Conservation (phyloP, 2,797 vertebrate genomes). For the Sorex maritimensis region DNA sequence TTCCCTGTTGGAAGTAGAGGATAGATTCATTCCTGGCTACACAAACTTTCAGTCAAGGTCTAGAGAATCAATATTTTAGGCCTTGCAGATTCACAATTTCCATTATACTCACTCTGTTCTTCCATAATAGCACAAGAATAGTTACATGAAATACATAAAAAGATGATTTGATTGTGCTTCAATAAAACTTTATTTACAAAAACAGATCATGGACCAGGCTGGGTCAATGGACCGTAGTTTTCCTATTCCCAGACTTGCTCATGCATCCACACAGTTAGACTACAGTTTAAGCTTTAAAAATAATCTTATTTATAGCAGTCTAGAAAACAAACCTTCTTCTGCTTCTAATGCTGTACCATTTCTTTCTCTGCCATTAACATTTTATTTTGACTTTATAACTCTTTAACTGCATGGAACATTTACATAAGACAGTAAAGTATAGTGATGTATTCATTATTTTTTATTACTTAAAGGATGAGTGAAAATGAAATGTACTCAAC, state of each 20-base stretch:
- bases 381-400: slow-evolving; percentile 86
- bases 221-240: not conserved
- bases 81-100: not conserved
- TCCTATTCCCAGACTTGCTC: not conserved
- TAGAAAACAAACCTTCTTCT: slow-evolving; percentile 57
- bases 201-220: not conserved
- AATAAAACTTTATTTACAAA: slow-evolving; percentile 64
- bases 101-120: not conserved
- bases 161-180: not conserved
- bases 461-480: slow-evolving; percentile 82
- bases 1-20: not conserved
- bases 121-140: not conserved
- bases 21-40: not conserved
- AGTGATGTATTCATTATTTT: slow-evolving; percentile 85
- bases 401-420: slow-evolving; percentile 84
- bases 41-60: not conserved
- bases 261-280: not conserved
- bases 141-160: slow-evolving; percentile 23
- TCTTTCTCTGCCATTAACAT: slow-evolving; percentile 79
- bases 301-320: slow-evolving; percentile 44
- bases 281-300: slow-evolving; percentile 11
- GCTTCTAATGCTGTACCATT: slow-evolving; percentile 53
- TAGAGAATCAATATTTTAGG: not conserved
- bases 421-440: slow-evolving; percentile 84
- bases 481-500: slow-evolving; percentile 84